A percentile compares a stretch with the other conserved stretches of the same genome.
phyloP scores from a whole-genome alignment of 2,113 vertebrate genomes.

The Saguinus imperator region DNA sequence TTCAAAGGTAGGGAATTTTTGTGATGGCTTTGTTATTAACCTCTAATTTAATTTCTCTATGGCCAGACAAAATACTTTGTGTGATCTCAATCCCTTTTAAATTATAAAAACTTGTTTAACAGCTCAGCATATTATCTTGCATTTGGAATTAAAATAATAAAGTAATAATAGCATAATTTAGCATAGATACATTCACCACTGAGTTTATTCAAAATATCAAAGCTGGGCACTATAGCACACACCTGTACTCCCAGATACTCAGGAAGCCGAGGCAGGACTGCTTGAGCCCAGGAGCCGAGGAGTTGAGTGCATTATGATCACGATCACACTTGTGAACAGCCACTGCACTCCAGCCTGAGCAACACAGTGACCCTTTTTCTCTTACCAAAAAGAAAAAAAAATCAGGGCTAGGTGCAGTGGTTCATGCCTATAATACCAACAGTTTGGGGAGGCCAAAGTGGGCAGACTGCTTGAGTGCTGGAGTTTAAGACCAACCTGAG shows the following conservation, averaged over 20 bases:
- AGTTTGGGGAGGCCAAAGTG: too few species aligned
- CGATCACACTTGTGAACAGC: neutral
- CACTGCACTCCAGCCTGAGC: neutral
- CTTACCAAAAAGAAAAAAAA: neutral
- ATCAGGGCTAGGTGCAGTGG: neutral
- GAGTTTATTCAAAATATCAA: constrained; percentile 35
- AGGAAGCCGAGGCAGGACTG: neutral
- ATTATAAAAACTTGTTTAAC: constrained; percentile 44
- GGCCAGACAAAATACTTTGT: constrained; percentile 25
- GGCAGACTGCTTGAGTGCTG: too few species aligned
- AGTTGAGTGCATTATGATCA: neutral
- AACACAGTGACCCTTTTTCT: neutral
- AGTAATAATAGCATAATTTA: constrained; percentile 35
- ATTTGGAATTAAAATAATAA: constrained; percentile 62
- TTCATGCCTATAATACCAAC: too few species aligned
- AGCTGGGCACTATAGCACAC: neutral
- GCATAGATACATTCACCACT: neutral
- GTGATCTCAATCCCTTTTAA: constrained; percentile 40
- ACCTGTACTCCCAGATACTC: neutral
- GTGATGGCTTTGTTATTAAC: constrained; percentile 49
- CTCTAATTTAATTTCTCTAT: constrained; percentile 43
- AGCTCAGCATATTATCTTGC: neutral
- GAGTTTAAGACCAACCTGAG: too few species aligned
- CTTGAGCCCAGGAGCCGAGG: neutral
- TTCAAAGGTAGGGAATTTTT: constrained; percentile 39